A percentile compares a stretch with the other conserved stretches of the same genome.
Evolutionary conservation across 1,140 invertebrate species (phyloP).

Genomic region (Cryptotermes secundus): DNA sequence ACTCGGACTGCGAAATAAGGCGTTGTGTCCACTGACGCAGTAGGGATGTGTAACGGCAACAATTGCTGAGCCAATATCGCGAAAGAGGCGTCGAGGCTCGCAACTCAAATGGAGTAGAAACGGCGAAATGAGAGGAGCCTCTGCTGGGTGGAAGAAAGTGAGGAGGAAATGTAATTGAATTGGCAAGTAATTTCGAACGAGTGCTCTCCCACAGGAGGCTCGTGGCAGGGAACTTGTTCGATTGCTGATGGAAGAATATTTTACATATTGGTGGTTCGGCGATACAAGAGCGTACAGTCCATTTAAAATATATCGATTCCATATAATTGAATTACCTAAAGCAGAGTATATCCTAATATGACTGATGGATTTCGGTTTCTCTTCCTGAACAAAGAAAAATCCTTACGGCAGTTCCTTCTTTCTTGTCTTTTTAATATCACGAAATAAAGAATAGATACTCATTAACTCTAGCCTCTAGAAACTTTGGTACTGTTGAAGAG

Average conservation of each 20-base stretch:
- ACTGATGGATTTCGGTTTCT: too few relatives aligned
- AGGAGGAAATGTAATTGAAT: not conserved
- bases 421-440: too few relatives aligned
- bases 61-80: not conserved
- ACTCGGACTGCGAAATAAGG: not conserved
- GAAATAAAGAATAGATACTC: too few relatives aligned
- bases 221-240: not conserved
- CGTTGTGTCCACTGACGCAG: not conserved
- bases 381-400: too few relatives aligned
- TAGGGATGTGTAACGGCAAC: not conserved
- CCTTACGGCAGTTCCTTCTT: too few relatives aligned
- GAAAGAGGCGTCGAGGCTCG: not conserved
- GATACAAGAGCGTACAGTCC: not conserved
- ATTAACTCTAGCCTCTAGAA: too few relatives aligned
- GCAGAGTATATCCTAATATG: too few relatives aligned
- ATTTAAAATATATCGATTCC: not conserved
- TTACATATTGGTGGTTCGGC: not conserved
- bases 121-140: not conserved
- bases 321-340: too few relatives aligned
- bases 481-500: too few relatives aligned
- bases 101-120: not conserved
- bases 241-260: not conserved
- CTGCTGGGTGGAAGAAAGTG: not conserved
- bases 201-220: not conserved
- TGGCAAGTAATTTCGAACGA: conserved; percentile 8